Evolutionary conservation across 2,888 invertebrate species (phyloP).

Genomic region (Dioctria linearis): DNA sequence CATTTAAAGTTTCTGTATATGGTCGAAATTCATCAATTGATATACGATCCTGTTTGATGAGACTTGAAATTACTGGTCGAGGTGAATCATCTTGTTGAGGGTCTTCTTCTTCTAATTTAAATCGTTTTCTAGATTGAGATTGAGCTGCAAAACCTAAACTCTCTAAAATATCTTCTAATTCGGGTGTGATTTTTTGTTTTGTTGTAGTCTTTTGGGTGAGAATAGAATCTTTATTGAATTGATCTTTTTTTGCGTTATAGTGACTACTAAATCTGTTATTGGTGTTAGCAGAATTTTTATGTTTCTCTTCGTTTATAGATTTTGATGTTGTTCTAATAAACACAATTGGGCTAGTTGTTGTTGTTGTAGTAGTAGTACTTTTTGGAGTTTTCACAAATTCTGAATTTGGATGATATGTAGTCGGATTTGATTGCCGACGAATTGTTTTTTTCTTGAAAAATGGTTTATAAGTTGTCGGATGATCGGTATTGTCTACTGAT

Average conservation of each 20-base stretch:
- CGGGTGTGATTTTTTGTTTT: constrained; percentile 61
- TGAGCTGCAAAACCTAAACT: constrained; percentile 69
- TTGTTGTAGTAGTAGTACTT: neutral
- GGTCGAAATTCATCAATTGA: constrained; percentile 54
- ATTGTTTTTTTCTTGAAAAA: constrained; percentile 65
- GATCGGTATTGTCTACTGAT: constrained; percentile 63
- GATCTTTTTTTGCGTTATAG: constrained; percentile 69
- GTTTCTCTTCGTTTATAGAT: neutral
- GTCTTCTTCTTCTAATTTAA: constrained; percentile 64
- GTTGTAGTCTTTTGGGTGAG: constrained; percentile 19
- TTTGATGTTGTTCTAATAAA: constrained; percentile 6
- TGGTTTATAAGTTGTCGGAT: constrained; percentile 72
- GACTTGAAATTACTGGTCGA: constrained; percentile 64
- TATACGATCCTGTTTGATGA: constrained; percentile 58
- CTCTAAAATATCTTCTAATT: constrained; percentile 70
- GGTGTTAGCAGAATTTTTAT: constrained; percentile 48
- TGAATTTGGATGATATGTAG: constrained; percentile 60
- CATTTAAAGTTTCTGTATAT: constrained; percentile 60
- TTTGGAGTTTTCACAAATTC: constrained; percentile 9
- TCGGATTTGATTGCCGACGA: constrained; percentile 58
- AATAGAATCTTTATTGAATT: constrained; percentile 61
- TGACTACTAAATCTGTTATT: constrained; percentile 69
- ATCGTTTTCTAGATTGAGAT: constrained; percentile 62
- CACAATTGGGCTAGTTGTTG: neutral
- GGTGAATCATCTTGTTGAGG: constrained; percentile 63